Evolutionary conservation across 2,888 invertebrate species (phyloP).

Genomic region (Dasysyrphus tricinctus): DNA sequence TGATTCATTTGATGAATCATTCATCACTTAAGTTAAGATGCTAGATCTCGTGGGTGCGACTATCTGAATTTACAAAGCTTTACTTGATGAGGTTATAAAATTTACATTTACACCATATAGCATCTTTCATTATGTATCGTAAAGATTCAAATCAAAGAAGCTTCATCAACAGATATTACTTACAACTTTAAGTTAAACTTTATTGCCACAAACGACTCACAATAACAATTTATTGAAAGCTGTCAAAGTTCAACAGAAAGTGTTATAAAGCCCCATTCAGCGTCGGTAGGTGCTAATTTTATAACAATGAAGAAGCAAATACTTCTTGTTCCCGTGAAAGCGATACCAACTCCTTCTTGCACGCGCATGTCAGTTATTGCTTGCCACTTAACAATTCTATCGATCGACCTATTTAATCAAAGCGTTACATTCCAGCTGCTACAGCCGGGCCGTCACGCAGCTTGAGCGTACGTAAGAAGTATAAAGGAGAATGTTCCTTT

Average conservation of each 20-base stretch:
- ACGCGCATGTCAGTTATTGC: background rate
- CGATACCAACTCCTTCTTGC: background rate
- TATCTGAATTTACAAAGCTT: background rate
- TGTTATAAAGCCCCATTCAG: slow-evolving; percentile 54
- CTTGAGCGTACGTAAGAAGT: background rate
- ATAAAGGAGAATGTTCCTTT: background rate
- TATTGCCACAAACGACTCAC: background rate
- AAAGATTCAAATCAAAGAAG: background rate
- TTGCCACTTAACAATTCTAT: slow-evolving; percentile 27
- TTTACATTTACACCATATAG: slow-evolving; percentile 46
- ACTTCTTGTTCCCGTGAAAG: slow-evolving; percentile 10
- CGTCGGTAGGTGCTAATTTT: slow-evolving; percentile 70
- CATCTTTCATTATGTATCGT: slow-evolving; percentile 60
- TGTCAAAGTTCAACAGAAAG: slow-evolving; percentile 50
- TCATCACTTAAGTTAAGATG: background rate
- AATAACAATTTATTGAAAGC: background rate
- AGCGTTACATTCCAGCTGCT: slow-evolving; percentile 55
- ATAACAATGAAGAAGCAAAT: slow-evolving; percentile 39
- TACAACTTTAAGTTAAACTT: slow-evolving; percentile 26
- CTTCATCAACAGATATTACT: too few species aligned
- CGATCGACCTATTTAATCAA: slow-evolving; percentile 66
- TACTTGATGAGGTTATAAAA: background rate
- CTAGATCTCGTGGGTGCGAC: background rate
- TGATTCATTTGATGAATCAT: background rate
- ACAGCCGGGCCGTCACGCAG: background rate